Evolutionary conservation across 2,888 invertebrate genomes (phyloP), one percentile per base, ranked within the genome.

Genomic region (Caenorhabditis sp.): DNA sequence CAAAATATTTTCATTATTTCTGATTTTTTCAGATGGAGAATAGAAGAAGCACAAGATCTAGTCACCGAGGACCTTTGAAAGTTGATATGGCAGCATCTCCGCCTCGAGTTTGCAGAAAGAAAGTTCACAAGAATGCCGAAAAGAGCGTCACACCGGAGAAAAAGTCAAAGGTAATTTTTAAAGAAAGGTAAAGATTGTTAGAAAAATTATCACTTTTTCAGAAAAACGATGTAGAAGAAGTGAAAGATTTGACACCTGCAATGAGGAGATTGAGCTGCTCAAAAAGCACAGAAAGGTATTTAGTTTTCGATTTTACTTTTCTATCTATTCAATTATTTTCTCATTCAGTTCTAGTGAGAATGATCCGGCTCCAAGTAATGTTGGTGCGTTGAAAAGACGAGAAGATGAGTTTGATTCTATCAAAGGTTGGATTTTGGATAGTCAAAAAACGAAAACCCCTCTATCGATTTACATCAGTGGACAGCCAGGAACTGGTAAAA

Each of bases 391-490:
- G 56, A 80, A 89, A 7, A 93, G 95, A n/a, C 91, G 97, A 68
- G 94, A 95, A 85, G 89, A 90, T 49, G 94, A 97, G 89, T 90
- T 93, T 10, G 88, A 90, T 3, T 91, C 91, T 82, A 89, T 97
- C 21, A 90, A 91, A 26, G 88, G 89, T 2, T 94, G 94, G 88
- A 90, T 97, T 60, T 88, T 89, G 17, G 89, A 90, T 12, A 92
- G 93, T 88, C 88, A 95, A 65, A 88, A 91, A 2, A 90, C 90
- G 1, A 90, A 91, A 78, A 90, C 90, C 38, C 93, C 95, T 0
- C 93, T 93, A 0, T 94, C 95, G 21, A 87, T 97, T 63, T 99
- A 97, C 88, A 92, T 99, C 53, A 96, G 95, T 50, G 97, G 97
- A 0, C 94, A 95, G 26, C 97, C 97, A 0, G 99, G 97, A 5